Percentiles rank a stretch among this genome's conserved stretches.
Evolutionary conservation across 1,140 invertebrate genomes (phyloP).

Genomic region (Sycophaga agraensis): DNA sequence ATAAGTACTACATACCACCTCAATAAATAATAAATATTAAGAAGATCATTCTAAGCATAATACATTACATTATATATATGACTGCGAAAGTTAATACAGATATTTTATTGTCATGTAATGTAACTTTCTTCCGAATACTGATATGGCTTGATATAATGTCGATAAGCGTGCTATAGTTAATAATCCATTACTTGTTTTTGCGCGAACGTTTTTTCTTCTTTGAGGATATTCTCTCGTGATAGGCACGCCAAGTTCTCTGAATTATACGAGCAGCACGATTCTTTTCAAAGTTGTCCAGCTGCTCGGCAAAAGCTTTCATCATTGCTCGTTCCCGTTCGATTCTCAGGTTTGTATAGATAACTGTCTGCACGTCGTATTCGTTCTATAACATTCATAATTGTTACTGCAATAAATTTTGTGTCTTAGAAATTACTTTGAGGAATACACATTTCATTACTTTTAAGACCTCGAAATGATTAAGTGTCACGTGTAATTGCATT

Average conservation of each 20-base stretch:
- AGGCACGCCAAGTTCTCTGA: slow-evolving; percentile 45
- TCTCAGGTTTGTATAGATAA: slow-evolving; percentile 35
- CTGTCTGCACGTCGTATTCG: slow-evolving; percentile 33
- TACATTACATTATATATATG: too few species aligned
- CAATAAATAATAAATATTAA: too few species aligned
- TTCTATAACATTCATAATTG: slow-evolving; percentile 29
- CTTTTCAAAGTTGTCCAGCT: slow-evolving; percentile 39
- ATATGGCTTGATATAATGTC: not conserved
- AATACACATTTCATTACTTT: too few species aligned
- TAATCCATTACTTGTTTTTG: slow-evolving; percentile 34
- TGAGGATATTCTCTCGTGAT: slow-evolving; percentile 32
- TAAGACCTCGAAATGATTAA: slow-evolving; percentile 25
- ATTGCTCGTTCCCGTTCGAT: slow-evolving; percentile 38
- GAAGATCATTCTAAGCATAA: too few species aligned
- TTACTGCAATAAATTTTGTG: too few species aligned
- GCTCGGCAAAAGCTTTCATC: slow-evolving; percentile 34
- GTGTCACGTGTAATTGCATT: slow-evolving; percentile 24
- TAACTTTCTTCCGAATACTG: not conserved
- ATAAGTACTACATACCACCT: too few species aligned
- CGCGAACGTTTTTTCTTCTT: slow-evolving; percentile 38
- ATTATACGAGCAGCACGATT: slow-evolving; percentile 47
- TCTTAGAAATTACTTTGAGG: too few species aligned
- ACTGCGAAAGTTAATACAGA: too few species aligned
- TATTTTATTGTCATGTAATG: too few species aligned
- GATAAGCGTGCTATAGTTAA: not conserved